Conservation (phyloP, 2,113 vertebrate genomes). For the Mus pahari region DNA sequence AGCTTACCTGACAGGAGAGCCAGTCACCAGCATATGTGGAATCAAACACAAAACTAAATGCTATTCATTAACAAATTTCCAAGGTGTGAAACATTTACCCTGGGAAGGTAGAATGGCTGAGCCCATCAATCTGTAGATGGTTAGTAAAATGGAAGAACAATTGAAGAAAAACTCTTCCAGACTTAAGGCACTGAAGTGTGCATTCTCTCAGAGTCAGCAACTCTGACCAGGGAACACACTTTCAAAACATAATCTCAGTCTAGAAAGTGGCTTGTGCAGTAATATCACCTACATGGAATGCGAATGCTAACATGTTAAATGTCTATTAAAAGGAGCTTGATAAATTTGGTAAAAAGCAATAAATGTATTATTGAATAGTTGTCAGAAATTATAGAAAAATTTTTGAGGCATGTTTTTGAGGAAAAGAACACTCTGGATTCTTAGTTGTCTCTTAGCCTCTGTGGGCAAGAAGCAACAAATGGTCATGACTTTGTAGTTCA, state of each 20-base stretch:
- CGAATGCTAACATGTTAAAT: slow-evolving; percentile 20
- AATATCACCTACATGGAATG: neutral
- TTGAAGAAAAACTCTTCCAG: neutral
- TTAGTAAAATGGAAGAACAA: neutral
- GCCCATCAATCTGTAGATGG: neutral
- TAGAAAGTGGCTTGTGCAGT: slow-evolving; percentile 9
- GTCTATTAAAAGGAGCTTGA: neutral
- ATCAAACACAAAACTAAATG: slow-evolving; percentile 5
- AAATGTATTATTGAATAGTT: neutral
- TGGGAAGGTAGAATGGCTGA: neutral
- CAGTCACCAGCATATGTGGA: slow-evolving; percentile 12
- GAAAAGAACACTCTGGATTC: neutral
- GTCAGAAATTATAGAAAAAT: slow-evolving; percentile 34
- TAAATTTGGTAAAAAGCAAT: slow-evolving; percentile 50
- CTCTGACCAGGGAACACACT: neutral
- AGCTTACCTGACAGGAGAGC: neutral
- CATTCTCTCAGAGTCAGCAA: neutral
- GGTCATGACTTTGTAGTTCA: neutral
- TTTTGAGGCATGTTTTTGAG: neutral
- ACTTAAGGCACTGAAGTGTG: slow-evolving; percentile 17
- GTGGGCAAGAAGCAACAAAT: neutral
- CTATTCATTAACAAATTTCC: neutral
- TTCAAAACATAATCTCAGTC: slow-evolving; percentile 28
- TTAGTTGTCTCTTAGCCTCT: neutral
- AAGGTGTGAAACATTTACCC: slow-evolving; percentile 2